Conservation (phyloP, 2,113 vertebrate genomes). For the Ginglymostoma cirratum region DNA sequence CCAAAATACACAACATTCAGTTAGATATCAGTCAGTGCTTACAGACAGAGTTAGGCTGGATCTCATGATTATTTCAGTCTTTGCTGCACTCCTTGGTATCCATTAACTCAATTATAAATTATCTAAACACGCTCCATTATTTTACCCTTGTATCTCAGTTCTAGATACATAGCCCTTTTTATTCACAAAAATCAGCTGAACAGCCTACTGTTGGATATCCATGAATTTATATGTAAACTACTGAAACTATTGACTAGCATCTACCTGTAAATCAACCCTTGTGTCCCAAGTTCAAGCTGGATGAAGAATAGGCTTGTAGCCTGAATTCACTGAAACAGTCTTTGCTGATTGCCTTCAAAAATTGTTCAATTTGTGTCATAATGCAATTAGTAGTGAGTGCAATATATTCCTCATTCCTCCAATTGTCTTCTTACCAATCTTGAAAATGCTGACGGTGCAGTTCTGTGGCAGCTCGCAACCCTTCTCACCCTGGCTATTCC, state of each 20-base stretch:
- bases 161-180: background rate
- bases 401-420: background rate
- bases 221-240: background rate
- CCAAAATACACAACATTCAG: background rate
- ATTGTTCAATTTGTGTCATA: background rate
- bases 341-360: background rate
- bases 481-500: background rate
- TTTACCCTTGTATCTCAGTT: background rate
- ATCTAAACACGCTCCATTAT: background rate
- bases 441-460: background rate
- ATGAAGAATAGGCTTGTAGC: background rate
- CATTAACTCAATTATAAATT: background rate
- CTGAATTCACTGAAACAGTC: background rate
- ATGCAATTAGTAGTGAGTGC: background rate
- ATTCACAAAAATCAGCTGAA: background rate
- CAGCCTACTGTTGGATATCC: background rate
- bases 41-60: background rate
- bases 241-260: background rate
- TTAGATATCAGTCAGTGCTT: background rate
- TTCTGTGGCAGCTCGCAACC: background rate
- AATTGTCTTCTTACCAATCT: background rate
- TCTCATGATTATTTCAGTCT: background rate
- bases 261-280: background rate
- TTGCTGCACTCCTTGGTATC: background rate
- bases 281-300: background rate